These are phyloP conservation scores for Ageneiosus marmoratus DNA, from an alignment of 2,113 vertebrate genomes.

Conservation along the genomic window DNA sequence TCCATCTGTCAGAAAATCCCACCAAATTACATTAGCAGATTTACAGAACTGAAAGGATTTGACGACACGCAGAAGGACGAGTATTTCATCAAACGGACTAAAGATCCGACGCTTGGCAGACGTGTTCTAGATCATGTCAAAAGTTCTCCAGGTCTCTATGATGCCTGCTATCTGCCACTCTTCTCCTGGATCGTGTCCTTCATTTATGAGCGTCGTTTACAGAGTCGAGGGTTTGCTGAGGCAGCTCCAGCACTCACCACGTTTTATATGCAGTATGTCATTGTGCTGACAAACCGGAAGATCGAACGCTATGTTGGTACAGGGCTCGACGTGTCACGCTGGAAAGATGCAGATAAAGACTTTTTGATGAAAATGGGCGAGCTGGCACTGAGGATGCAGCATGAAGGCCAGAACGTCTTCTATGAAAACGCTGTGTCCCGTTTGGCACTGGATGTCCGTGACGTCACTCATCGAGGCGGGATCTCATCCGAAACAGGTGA, in stretches of 20 bases:
- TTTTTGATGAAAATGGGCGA: slow-evolving; percentile 59
- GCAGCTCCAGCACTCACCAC: slow-evolving; percentile 60
- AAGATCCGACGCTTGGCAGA: background rate
- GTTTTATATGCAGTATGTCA: slow-evolving; percentile 62
- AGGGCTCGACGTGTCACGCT: slow-evolving; percentile 49
- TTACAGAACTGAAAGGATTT: slow-evolving; percentile 69
- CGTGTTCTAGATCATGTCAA: slow-evolving; percentile 61
- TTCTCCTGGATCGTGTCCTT: slow-evolving; percentile 69
- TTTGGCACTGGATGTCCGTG: slow-evolving; percentile 42
- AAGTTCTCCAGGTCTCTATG: slow-evolving; percentile 45
- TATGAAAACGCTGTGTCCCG: slow-evolving; percentile 56
- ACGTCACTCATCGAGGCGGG: slow-evolving; percentile 60
- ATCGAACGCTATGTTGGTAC: slow-evolving; percentile 62
- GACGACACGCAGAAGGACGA: slow-evolving; percentile 65
- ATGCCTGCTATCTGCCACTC: slow-evolving; percentile 66
- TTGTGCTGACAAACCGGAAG: slow-evolving; percentile 68
- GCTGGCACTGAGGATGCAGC: slow-evolving; percentile 65
- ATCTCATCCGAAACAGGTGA: slow-evolving; percentile 62
- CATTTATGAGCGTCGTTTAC: slow-evolving; percentile 53
- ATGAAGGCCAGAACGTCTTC: slow-evolving; percentile 56
- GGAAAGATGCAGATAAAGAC: slow-evolving; percentile 48
- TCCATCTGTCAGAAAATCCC: slow-evolving; percentile 63
- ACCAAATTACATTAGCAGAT: slow-evolving; percentile 49
- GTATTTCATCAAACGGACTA: slow-evolving; percentile 63
- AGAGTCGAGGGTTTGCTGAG: background rate